These are phyloP conservation scores for Andricus grossulariae DNA, from an alignment of 1,140 invertebrate species.

Conservation along the genomic window DNA sequence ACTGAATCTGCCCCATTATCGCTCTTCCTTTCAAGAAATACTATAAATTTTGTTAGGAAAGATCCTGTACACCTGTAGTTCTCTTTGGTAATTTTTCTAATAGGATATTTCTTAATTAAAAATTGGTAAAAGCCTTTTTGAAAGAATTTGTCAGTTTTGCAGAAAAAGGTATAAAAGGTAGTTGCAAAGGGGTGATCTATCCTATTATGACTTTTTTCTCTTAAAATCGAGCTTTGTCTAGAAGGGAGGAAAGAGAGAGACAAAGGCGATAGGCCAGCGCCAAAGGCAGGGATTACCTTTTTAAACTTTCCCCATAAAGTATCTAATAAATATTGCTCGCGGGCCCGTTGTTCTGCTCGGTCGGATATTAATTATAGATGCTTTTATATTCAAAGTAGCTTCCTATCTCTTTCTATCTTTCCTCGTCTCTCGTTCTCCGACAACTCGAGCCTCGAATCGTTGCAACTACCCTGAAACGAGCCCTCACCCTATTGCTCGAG, in stretches of 20 bases:
- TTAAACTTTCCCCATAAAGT: conserved; percentile 71
- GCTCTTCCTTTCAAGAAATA: background rate
- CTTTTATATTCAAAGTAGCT: conserved; percentile 71
- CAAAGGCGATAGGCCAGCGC: conserved; percentile 43
- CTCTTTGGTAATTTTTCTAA: too few relatives aligned
- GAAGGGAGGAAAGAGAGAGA: conserved; percentile 48
- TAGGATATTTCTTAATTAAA: too few relatives aligned
- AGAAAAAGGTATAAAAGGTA: background rate
- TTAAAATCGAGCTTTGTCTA: conserved; percentile 59
- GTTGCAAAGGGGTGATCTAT: conserved; percentile 22
- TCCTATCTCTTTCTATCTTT: conserved; percentile 43
- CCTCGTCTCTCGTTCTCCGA: conserved; percentile 48
- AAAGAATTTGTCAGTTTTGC: too few relatives aligned
- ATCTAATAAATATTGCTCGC: conserved; percentile 70
- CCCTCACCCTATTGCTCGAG: conserved; percentile 42
- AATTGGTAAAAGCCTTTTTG: too few relatives aligned
- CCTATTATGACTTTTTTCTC: conserved; percentile 50
- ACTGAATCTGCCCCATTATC: conserved; percentile 30
- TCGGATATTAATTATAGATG: conserved; percentile 70
- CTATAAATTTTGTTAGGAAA: background rate
- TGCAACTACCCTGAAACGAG: conserved; percentile 36
- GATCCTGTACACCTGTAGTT: too few relatives aligned
- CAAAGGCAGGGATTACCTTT: conserved; percentile 65
- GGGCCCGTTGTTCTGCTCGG: conserved; percentile 56
- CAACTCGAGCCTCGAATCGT: conserved; percentile 46